Evolutionary conservation across 2,797 vertebrate species (phyloP).

Genomic region (Sciurus vulgaris): DNA sequence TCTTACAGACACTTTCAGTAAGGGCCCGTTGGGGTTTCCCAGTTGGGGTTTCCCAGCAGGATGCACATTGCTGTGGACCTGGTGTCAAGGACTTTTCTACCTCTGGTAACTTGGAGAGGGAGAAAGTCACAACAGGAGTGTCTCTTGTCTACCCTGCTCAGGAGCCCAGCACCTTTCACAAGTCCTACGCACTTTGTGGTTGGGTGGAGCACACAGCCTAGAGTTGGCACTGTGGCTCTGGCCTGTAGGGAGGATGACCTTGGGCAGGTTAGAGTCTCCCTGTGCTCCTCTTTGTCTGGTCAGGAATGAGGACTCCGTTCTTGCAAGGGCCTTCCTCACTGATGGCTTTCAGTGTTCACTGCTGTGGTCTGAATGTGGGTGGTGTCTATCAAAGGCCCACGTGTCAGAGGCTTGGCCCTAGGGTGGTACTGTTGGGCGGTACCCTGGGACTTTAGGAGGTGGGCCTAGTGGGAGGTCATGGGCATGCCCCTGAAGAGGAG

Average conservation of each 20-base stretch:
- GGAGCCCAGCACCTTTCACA: not conserved
- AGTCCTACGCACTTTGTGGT: too few relatives aligned
- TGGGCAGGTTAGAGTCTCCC: not conserved
- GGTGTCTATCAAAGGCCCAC: too few relatives aligned
- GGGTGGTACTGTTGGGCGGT: too few relatives aligned
- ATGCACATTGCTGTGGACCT: not conserved
- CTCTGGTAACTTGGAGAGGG: not conserved
- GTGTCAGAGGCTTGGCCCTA: too few relatives aligned
- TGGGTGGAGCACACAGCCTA: not conserved
- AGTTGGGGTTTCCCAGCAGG: not conserved
- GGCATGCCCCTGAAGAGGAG: not conserved
- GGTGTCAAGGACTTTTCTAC: not conserved
- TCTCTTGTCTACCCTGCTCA: too few relatives aligned
- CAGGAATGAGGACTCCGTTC: not conserved
- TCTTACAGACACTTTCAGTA: not conserved
- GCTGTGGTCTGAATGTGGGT: too few relatives aligned
- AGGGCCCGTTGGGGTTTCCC: not conserved
- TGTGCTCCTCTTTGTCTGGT: not conserved
- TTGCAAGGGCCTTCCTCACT: not conserved
- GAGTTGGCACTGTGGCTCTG: fast-evolving
- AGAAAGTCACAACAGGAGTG: not conserved
- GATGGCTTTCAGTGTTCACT: not conserved
- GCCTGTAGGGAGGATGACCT: fast-evolving
- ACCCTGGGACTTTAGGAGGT: not conserved
- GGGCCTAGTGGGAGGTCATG: not conserved